Evolutionary conservation across 2,797 vertebrate species (phyloP), one percentile per base, ranked within the genome.

Genomic region (Vespertilio murinus): DNA sequence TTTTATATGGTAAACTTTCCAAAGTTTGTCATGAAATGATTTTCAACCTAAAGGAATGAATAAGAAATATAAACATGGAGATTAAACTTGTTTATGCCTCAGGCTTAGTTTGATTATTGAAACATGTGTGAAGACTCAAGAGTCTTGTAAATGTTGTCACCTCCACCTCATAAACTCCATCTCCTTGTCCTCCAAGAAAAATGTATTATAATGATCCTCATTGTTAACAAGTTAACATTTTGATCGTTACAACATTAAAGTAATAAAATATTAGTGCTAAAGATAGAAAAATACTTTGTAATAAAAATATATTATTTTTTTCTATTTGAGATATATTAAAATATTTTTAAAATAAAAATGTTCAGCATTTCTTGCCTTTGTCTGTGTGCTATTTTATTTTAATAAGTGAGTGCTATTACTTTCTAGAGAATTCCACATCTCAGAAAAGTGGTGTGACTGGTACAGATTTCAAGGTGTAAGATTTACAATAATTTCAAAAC

Each of bases 211-310:
- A 69, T 52, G 18, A 28, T 65, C 30, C 40, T 85, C 13, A 42
- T 52, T 94, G 56, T 47, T 56, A 94, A 9, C 30, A n/a, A 65
- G 25, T 11, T 77, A 85, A 78, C 35, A 64, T 80, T 91, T 52
- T 69, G 6, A 91, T 92, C 22, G 33, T 17, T 84, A 81, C 86
- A 81, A 49, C 1, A 23, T 14, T 81, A 67, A 82, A 88, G 28
- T 59, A 87, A 69, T 61, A 97, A 84, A 96, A 84, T 45, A 11
- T 5, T 52, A 95, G 59, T 85, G 5, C 14, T 90, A 74, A 95
- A 30, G n/a, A n/a, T 92, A 94, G 38, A 64, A 75, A 70, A 96
- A 75, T 87, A 90, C 79, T 85, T 2, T 81, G 33, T 1, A 47
- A 23, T 30, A 82, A 1, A 70, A 8, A 23, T 40, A 45, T 61